Evolutionary conservation across 2,888 invertebrate species (phyloP).

Genomic region (Panorpa germanica): DNA sequence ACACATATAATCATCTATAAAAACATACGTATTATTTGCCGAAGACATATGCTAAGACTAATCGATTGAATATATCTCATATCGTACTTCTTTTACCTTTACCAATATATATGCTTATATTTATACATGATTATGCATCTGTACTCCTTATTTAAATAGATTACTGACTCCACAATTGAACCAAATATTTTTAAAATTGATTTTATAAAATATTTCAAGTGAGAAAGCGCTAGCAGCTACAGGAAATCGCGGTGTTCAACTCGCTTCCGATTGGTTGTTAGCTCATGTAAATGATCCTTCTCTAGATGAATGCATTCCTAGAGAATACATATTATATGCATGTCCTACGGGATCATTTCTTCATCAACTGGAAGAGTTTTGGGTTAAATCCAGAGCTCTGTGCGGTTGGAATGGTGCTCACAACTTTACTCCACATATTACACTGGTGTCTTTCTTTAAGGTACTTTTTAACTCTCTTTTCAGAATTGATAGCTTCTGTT

Average conservation of each 20-base stretch:
- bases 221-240: slow-evolving; percentile 82
- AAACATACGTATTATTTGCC: no score
- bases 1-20: no score
- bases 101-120: no score
- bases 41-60: no score
- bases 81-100: no score
- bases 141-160: no score
- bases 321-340: slow-evolving; percentile 76
- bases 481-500: not conserved
- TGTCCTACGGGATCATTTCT: slow-evolving; percentile 64
- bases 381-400: slow-evolving; percentile 51
- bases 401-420: slow-evolving; percentile 84
- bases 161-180: no score
- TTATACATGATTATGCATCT: no score
- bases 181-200: slow-evolving; percentile 9
- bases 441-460: slow-evolving; percentile 76
- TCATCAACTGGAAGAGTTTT: slow-evolving; percentile 54
- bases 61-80: no score
- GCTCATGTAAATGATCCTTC: slow-evolving; percentile 75
- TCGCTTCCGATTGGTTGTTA: slow-evolving; percentile 79
- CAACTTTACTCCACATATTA: slow-evolving; percentile 78
- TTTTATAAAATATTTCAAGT: slow-evolving; percentile 26
- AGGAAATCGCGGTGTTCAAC: slow-evolving; percentile 69
- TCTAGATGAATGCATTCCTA: slow-evolving; percentile 53
- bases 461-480: slow-evolving; percentile 23